Conservation (phyloP, 2,113 vertebrate species). For the Chamaetylas fuelleborni region DNA sequence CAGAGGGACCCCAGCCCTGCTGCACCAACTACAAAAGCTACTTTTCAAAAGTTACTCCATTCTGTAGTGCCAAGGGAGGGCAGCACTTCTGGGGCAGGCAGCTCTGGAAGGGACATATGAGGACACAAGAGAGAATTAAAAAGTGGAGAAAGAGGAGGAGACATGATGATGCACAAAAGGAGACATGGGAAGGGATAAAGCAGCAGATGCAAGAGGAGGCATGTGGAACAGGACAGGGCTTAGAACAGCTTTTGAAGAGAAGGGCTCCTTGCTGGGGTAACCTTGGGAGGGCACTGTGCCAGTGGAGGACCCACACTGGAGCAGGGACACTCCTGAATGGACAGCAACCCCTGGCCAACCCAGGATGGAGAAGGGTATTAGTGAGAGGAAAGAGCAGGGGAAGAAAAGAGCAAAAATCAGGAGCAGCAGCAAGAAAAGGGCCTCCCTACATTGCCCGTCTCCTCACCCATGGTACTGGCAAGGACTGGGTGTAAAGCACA, state of each 20-base stretch:
- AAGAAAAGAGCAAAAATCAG: not conserved
- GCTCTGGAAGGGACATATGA: not conserved
- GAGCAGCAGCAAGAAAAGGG: not conserved
- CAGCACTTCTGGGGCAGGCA: not conserved
- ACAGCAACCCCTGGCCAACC: not conserved
- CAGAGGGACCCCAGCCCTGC: not conserved
- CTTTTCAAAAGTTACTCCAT: not conserved
- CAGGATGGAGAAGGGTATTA: not conserved
- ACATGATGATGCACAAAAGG: not conserved
- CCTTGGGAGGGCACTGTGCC: not conserved
- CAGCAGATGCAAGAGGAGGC: not conserved
- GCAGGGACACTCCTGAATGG: not conserved
- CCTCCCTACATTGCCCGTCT: not conserved
- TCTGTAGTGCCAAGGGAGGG: not conserved
- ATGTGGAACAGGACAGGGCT: not conserved
- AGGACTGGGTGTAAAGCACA: not conserved
- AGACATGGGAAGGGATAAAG: not conserved
- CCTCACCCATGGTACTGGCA: not conserved
- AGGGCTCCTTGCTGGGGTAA: not conserved
- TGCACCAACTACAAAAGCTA: not conserved
- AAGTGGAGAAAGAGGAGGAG: not conserved
- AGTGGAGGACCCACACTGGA: not conserved
- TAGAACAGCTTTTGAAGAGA: not conserved
- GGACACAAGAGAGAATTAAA: not conserved
- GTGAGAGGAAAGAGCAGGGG: not conserved